Conservation (phyloP, 1,140 invertebrate genomes). For the Bombus superbus region DNA sequence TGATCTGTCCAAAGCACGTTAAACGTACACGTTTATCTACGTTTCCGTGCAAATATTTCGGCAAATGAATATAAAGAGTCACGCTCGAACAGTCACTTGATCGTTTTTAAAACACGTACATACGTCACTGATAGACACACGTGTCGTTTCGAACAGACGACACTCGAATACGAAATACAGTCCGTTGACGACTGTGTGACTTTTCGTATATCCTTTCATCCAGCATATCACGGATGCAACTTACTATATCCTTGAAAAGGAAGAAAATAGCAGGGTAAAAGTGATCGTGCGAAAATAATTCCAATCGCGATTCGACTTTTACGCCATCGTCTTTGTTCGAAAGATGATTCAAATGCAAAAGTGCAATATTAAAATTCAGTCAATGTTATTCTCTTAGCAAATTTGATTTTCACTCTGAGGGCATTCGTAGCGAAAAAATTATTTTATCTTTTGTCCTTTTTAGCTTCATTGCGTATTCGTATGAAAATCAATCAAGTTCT, state of each 20-base stretch:
- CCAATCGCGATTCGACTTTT: neutral
- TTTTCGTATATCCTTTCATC: slow-evolving; percentile 36
- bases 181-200: slow-evolving; percentile 36
- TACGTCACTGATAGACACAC: slow-evolving; percentile 23
- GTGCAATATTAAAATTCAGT: too few relatives aligned
- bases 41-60: neutral
- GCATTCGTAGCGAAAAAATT: neutral
- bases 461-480: neutral
- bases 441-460: neutral
- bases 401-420: neutral
- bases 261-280: neutral
- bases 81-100: neutral
- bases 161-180: slow-evolving; percentile 67
- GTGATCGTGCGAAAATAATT: neutral
- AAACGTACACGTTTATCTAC: neutral
- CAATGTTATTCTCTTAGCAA: neutral
- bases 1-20: neutral
- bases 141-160: slow-evolving; percentile 62
- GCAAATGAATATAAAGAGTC: neutral
- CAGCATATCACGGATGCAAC: neutral
- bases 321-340: neutral
- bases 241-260: slow-evolving; percentile 1
- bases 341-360: too few relatives aligned
- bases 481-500: slow-evolving; percentile 18
- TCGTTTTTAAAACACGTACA: slow-evolving; percentile 35